Evolutionary conservation across 2,888 invertebrate genomes (phyloP).

Genomic region (Scaptomyza parva): DNA sequence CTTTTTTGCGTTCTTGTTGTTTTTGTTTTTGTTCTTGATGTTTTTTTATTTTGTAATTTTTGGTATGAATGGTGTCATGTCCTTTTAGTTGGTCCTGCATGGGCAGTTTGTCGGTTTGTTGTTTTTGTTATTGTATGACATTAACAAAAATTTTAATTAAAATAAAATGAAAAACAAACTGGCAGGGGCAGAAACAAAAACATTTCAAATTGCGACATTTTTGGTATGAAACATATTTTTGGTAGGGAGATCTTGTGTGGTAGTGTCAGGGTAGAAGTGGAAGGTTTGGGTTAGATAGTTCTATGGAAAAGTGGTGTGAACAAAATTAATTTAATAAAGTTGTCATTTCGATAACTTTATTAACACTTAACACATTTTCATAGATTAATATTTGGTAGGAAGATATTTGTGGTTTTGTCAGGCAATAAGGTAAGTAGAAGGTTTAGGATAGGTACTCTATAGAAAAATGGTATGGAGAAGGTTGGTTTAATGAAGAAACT

Average conservation of each 20-base stretch:
- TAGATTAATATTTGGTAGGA: neutral
- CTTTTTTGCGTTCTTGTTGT: conserved; percentile 13
- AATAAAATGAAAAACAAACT: conserved; percentile 60
- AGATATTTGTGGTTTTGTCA: neutral
- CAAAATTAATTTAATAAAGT: too few species aligned
- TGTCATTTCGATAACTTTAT: too few species aligned
- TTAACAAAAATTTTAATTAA: conserved; percentile 66
- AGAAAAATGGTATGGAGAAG: too few species aligned
- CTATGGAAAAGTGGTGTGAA: too few species aligned
- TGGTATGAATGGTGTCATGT: conserved; percentile 34
- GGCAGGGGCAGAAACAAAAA: conserved; percentile 1
- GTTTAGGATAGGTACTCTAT: neutral
- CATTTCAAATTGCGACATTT: conserved; percentile 19
- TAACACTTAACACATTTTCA: too few species aligned
- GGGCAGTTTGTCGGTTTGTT: conserved; percentile 14
- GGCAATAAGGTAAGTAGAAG: neutral
- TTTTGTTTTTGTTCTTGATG: conserved; percentile 4
- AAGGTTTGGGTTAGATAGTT: neutral
- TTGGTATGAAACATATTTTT: neutral
- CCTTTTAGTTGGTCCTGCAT: conserved; percentile 35
- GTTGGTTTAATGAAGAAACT: too few species aligned
- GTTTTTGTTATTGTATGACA: conserved; percentile 33
- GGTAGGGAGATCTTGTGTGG: neutral
- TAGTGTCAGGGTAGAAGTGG: neutral
- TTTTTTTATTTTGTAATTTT: neutral